These are phyloP conservation scores for Decapterus maruadsi DNA, from an alignment of 2,797 vertebrate genomes.

Conservation along the genomic window DNA sequence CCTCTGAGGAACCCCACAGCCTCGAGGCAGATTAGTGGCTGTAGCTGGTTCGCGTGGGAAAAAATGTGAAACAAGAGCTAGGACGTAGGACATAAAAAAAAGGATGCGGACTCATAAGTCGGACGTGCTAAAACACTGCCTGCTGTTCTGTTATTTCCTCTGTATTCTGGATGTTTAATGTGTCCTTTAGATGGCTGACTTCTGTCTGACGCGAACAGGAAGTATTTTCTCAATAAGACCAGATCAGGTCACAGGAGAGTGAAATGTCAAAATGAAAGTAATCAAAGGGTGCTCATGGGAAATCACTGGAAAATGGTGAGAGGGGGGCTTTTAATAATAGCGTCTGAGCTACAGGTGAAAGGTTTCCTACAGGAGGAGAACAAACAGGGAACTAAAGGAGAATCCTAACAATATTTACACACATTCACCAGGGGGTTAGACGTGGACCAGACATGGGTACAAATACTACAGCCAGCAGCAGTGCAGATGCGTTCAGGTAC, in stretches of 20 bases:
- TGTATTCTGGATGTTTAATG: background rate
- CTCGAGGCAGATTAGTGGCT: no score
- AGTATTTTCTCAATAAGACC: background rate
- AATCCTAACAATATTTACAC: background rate
- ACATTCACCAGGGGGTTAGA: background rate
- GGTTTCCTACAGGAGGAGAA: slow-evolving; percentile 6
- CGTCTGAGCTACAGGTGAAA: background rate
- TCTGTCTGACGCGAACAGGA: background rate
- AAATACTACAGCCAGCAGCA: slow-evolving; percentile 48
- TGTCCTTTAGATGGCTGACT: background rate
- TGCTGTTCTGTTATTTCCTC: background rate
- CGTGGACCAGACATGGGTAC: slow-evolving; percentile 30
- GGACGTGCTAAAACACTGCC: no score
- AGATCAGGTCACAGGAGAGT: background rate
- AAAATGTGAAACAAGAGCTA: no score
- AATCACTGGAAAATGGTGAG: background rate
- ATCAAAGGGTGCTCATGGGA: background rate
- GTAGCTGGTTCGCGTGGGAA: no score
- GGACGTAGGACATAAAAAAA: no score
- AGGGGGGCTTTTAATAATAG: background rate
- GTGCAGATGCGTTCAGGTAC: background rate
- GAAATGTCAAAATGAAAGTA: background rate
- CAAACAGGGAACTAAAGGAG: background rate
- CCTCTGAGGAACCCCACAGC: no score
- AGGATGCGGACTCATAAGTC: no score